Evolutionary conservation across 92 coral and sea anemone species (phyloP), one percentile per base, ranked within the genome.

Genomic region (Zoanthus solanderi): DNA sequence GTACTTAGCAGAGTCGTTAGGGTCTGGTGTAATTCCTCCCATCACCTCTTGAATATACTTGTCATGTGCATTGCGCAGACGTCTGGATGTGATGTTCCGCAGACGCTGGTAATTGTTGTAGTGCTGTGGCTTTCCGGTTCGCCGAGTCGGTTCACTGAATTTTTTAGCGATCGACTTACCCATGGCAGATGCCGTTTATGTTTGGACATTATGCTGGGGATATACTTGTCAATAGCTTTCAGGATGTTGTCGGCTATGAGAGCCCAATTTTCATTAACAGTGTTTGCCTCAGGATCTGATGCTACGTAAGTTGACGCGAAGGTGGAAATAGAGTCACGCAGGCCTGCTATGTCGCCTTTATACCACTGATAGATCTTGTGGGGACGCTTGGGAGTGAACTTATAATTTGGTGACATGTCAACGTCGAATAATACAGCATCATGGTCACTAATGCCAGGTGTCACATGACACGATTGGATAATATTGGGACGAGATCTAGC

Each of bases 371-470:
- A 23, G 23, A 23, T 23, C 23, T 23, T 23, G 23, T 23, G 23
- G 23, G 23, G 23, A 23, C 23, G 23, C 23, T 23, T 23, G 23
- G 23, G 23, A 23, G 92, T 87, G 4, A 80, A 84, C 30, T 88
- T 53, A 54, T 37, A 87, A 79, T 75, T 87, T 23, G 93, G 93
- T 61, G 91, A 56, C 76, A 89, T 53, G 34, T 84, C 92, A 37
- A 76, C 84, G 46, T 89, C 81, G 37, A 75, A 84, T 34, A 84
- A 69, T 0, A 73, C 80, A 56, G 93, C 85, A 80, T 90, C 88
- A 32, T 87, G 91, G 44, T 90, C 85, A 52, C 85, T 88, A 18
- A 90, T 87, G 67, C 93, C 85, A 78, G 92, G 75, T 44, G 84
- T 87, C 17, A 90, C 84, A 69, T 74, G 88, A 57, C 92, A 90